A percentile compares a stretch with the other conserved stretches of the same genome.
These are phyloP conservation scores for Pluvialis apricaria DNA, from an alignment of 2,113 vertebrate genomes.

Conservation along the genomic window DNA sequence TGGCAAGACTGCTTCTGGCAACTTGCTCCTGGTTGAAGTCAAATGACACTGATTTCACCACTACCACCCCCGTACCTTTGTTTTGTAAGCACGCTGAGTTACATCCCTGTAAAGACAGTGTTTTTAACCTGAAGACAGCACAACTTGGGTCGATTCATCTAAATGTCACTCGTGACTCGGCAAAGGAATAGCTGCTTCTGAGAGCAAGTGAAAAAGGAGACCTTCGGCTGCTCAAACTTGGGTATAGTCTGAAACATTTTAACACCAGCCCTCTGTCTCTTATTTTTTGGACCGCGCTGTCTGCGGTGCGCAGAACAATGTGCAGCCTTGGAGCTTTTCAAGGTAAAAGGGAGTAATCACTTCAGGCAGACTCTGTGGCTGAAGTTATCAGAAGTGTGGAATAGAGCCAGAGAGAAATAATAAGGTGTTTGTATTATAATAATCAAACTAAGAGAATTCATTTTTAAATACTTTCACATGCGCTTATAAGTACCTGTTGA, in stretches of 20 bases:
- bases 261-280: not conserved
- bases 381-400: not conserved
- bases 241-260: not conserved
- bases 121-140: not conserved
- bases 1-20: not conserved
- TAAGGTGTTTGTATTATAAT: not conserved
- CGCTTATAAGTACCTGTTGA: not conserved
- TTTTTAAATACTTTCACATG: not conserved
- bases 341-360: not conserved
- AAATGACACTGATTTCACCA: not conserved
- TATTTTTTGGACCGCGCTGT: accelerated
- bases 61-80: not conserved
- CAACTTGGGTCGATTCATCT: not conserved
- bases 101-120: not conserved
- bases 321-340: not conserved
- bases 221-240: not conserved
- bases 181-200: not conserved
- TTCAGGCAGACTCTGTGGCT: not conserved
- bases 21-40: not conserved
- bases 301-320: not conserved
- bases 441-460: not conserved
- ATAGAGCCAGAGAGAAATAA: not conserved
- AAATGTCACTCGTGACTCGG: not conserved
- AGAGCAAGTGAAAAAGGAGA: not conserved
- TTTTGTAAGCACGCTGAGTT: not conserved